Percentiles rank a stretch among this genome's conserved stretches.
Conservation (phyloP, 2,113 vertebrate species). For the Chlamydotis undulata region DNA sequence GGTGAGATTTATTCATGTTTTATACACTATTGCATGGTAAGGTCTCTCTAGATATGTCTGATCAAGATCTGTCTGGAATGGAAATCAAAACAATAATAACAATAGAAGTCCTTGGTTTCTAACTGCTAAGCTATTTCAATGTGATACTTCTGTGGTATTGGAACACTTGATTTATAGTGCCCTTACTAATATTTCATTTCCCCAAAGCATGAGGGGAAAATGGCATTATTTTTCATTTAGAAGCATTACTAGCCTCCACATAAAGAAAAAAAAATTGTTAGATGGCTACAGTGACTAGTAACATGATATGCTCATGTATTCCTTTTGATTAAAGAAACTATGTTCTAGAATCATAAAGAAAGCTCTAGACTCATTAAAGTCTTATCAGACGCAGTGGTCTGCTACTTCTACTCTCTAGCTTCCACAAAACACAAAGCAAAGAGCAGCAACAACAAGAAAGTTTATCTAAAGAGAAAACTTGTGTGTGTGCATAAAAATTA, state of each 20-base stretch:
- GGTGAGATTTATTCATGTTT: not conserved
- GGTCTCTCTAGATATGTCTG: not conserved
- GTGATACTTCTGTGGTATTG: not conserved
- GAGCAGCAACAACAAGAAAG: not conserved
- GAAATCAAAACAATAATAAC: not conserved
- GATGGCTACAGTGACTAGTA: not conserved
- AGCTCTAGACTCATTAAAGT: not conserved
- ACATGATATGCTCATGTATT: not conserved
- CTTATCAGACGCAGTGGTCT: not conserved
- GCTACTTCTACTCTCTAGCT: not conserved
- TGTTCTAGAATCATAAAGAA: not conserved
- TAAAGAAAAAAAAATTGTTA: not conserved
- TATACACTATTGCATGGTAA: not conserved
- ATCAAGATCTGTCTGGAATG: not conserved
- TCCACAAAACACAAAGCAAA: not conserved
- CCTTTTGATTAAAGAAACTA: not conserved
- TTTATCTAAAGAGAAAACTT: not conserved
- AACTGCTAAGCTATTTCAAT: not conserved
- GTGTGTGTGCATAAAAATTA: constrained; percentile 17
- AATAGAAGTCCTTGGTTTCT: not conserved
- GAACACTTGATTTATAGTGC: not conserved
- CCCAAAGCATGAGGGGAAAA: not conserved
- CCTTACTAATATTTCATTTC: not conserved
- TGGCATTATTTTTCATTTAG: not conserved
- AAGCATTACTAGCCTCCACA: not conserved